Base-by-base conservation (phyloP, 2,888 invertebrate species). In the Eupithecia pulchellata region DNA sequence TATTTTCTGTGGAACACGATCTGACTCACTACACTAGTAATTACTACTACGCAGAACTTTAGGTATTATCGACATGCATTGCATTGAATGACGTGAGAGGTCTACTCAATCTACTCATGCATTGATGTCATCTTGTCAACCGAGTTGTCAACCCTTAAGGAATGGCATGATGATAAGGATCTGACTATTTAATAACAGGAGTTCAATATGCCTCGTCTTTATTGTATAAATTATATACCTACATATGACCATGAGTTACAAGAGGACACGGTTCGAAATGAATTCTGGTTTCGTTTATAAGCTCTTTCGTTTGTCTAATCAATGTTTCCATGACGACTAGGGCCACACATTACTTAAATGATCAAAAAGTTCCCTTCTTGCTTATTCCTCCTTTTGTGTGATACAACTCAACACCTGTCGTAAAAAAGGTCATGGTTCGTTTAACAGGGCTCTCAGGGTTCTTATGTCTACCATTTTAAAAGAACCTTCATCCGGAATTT, bases 91-190 rank as follows among this genome's bases (percentile, higher is more conserved):
- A n/a, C n/a, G n/a, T n/a, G n/a, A n/a, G n/a, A n/a, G n/a, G n/a
- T n/a, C n/a, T 25, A 42, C 47, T 58, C 58, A 34, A 34, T 36
- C 11, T 13, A 8, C 42, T 42, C 42, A 42, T 42, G 17, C 42
- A 47, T 25, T 20, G 42, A 39, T 55, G 30, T 27, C 72, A 73
- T 82, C 79, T 83, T 82, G 83, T 82, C 82, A 85, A 82, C 74
- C 72, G 72, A 82, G 79, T 83, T 82, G 83, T 82, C 82, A 85
- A 82, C 74, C 77, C 70, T 74, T 79, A 71, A 79, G 74, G 74
- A 67, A 71, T 66, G 63, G 62, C 42, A n/a, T 0, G 9, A 2
- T 42, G 2, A n/a, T 5, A 1, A 39, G 39, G n/a, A 32, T 64
- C 68, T 27, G 39, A 4, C 25, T 57, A 57, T 57, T 57, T 52